Base-by-base conservation (phyloP, 1,140 invertebrate genomes). In the Kradibia gibbosae region DNA sequence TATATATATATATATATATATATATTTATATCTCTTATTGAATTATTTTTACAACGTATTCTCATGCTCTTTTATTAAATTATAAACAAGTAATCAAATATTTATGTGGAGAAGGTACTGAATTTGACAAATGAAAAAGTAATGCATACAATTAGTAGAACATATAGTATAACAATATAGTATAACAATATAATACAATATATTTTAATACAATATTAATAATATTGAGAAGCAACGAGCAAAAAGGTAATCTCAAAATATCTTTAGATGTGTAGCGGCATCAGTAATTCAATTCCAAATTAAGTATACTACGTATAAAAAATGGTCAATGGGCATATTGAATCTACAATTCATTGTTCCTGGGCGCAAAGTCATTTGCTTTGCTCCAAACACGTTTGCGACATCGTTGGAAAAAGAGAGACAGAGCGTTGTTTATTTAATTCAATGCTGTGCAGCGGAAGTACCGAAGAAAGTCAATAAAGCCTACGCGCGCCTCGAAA, bases 401-500 rank as follows among this genome's bases (percentile, higher is more conserved):
- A 10, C 39, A 60, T 60, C 55, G 7, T 60, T 28, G 15, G 13
- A 13, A 60, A 60, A 60, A 60, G 25, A 60, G 31, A 13, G 25
- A 60, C 25, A n/a, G n/a, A 60, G n/a, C 55, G 31, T 48, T 42
- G 42, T 60, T 42, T 22, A 17, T 48, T 62, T 48, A 81, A 80
- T 53, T 22, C 75, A 81, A 74, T 60, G 72, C 31, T 71, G 60
- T 62, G 70, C 45, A 53, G 34, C 70, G 70, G 25, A 53, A 48
- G 53, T 84, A 60, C 83, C 80, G 79, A 84, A 83, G 82, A 85
- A 84, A 85, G 84, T 85, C 42, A 67, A 53, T 50, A 53, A 67
- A 72, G 28, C 78, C 78, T 50, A 80, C 78, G 70, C 70, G 67
- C 39, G 36, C 36, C 42, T 55, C n/a, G 28, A 31, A 13, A 13